These are phyloP conservation scores for Aphodius granarius DNA, from an alignment of 2,888 invertebrate genomes.

Conservation along the genomic window DNA sequence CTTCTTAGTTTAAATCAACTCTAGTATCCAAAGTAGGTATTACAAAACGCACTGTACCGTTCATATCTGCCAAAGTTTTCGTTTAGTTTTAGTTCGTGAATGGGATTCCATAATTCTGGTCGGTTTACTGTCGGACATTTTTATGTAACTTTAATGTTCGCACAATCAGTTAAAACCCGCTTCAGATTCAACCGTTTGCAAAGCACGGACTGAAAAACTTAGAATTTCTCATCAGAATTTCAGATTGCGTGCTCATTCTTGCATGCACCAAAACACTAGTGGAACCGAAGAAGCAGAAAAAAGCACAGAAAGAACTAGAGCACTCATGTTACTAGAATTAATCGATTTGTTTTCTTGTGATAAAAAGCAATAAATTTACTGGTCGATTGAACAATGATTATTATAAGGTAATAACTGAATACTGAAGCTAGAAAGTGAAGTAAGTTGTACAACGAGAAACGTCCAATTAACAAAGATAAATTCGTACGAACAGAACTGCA, in stretches of 20 bases:
- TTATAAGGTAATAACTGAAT: neutral
- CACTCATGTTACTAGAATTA: neutral
- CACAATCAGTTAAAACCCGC: neutral
- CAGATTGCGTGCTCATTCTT: neutral
- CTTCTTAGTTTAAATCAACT: too few relatives aligned
- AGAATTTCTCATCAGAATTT: neutral
- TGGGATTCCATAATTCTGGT: neutral
- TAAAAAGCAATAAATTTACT: neutral
- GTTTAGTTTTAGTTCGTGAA: neutral
- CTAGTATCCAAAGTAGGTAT: too few relatives aligned
- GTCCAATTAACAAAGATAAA: neutral
- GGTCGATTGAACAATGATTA: neutral
- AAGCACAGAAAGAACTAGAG: neutral
- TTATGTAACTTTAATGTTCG: constrained; percentile 4
- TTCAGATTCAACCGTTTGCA: neutral
- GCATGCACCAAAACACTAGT: neutral
- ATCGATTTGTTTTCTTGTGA: neutral
- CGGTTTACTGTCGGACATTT: neutral
- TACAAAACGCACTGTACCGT: neutral
- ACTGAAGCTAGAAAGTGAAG: neutral
- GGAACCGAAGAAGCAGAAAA: neutral
- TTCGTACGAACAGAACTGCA: neutral
- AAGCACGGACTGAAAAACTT: neutral
- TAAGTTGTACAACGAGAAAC: neutral
- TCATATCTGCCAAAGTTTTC: neutral